phyloP scores from a whole-genome alignment of 2,797 vertebrate species.

The Clarias pachynema region DNA sequence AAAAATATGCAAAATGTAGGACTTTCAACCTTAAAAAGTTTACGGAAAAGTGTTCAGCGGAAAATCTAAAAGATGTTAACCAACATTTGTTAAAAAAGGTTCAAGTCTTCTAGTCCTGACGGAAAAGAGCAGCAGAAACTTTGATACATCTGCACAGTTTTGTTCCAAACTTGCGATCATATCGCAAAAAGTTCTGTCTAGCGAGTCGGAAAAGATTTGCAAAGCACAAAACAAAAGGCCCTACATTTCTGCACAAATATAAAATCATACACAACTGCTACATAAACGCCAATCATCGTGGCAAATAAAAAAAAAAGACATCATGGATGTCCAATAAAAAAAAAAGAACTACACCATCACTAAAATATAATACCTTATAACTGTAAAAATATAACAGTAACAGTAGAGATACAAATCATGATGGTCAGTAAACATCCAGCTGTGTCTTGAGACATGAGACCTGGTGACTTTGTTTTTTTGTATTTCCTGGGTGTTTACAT shows the following conservation, averaged over 20 bases:
- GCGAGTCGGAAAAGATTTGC: conserved; percentile 6
- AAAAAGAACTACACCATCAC: conserved; percentile 13
- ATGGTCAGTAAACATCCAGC: conserved; percentile 52
- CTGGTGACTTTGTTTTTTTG: neutral
- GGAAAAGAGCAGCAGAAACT: neutral
- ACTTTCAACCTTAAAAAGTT: conserved; percentile 26
- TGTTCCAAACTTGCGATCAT: conserved; percentile 10
- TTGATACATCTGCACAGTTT: neutral
- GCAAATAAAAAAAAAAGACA: conserved; percentile 37
- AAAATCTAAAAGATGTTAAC: neutral
- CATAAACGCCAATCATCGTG: conserved; percentile 46
- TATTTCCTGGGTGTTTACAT: neutral
- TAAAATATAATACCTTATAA: conserved; percentile 52
- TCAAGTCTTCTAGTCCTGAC: neutral
- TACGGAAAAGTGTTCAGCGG: neutral
- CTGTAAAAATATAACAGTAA: conserved; percentile 35
- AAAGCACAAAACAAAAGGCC: conserved; percentile 3
- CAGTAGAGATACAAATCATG: conserved; percentile 39
- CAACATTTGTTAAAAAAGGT: neutral
- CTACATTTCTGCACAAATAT: conserved; percentile 4
- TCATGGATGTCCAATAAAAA: conserved; percentile 13
- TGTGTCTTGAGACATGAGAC: conserved; percentile 45
- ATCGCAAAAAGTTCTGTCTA: neutral
- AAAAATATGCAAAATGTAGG: conserved; percentile 3
- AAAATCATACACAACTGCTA: conserved; percentile 40